Evolutionary conservation across 2,113 vertebrate species (phyloP).

Genomic region (Caloenas nicobarica): DNA sequence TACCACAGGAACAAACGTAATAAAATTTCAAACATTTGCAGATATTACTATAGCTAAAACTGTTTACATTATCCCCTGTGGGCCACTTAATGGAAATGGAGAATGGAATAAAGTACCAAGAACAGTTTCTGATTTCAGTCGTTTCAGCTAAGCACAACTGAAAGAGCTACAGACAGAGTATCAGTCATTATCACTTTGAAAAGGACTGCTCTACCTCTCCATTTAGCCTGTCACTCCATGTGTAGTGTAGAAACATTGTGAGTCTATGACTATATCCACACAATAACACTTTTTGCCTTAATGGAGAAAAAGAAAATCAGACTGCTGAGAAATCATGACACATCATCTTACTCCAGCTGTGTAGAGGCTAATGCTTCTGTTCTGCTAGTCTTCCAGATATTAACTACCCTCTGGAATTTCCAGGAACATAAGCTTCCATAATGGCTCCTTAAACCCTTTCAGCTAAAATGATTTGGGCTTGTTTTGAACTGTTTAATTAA

Average conservation of each 20-base stretch:
- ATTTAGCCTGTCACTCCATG: neutral
- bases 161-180: neutral
- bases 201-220: neutral
- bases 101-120: neutral
- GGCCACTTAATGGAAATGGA: neutral
- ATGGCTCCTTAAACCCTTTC: neutral
- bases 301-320: neutral
- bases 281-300: neutral
- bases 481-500: neutral
- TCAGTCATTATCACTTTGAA: neutral
- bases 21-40: neutral
- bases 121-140: neutral
- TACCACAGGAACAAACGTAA: neutral
- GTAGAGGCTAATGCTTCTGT: neutral
- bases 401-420: neutral
- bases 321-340: neutral
- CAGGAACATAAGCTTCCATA: neutral
- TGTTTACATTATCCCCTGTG: neutral
- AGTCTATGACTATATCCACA: neutral
- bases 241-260: neutral
- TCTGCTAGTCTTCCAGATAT: neutral
- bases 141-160: neutral
- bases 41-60: neutral
- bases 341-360: neutral
- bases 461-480: neutral